Conservation (phyloP, 1,140 invertebrate genomes). For the Apis dorsata region DNA sequence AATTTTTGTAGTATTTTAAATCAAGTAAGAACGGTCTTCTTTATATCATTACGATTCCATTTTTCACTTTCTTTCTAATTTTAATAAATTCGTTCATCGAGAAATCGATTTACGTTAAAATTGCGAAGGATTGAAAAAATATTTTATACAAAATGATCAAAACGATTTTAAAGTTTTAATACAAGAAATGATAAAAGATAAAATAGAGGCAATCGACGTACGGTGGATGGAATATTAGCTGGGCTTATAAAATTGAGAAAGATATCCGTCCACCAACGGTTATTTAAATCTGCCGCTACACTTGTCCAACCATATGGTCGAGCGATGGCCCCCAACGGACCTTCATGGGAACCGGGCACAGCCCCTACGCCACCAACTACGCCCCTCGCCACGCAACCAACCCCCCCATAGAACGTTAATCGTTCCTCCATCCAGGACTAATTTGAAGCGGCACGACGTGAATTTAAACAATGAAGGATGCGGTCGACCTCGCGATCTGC, state of each 20-base stretch:
- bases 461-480: slow-evolving; percentile 73
- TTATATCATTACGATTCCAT: too few relatives aligned
- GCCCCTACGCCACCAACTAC: slow-evolving; percentile 66
- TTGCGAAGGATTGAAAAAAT: too few relatives aligned
- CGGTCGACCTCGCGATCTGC: slow-evolving; percentile 60
- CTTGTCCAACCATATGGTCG: slow-evolving; percentile 77
- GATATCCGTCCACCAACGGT: slow-evolving; percentile 73
- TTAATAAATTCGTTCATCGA: too few relatives aligned
- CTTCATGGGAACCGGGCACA: slow-evolving; percentile 79
- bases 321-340: slow-evolving; percentile 77
- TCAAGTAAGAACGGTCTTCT: too few relatives aligned
- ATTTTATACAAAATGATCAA: too few relatives aligned
- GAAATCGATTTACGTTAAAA: too few relatives aligned
- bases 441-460: slow-evolving; percentile 70
- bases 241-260: slow-evolving; percentile 31
- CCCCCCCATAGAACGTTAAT: slow-evolving; percentile 68
- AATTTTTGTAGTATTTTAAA: too few relatives aligned
- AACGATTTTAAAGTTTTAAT: too few relatives aligned
- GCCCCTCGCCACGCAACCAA: slow-evolving; percentile 44
- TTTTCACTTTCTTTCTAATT: too few relatives aligned
- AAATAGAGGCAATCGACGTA: neutral
- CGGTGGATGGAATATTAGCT: slow-evolving; percentile 32
- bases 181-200: too few relatives aligned
- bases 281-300: slow-evolving; percentile 80
- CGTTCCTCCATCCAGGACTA: slow-evolving; percentile 72